A percentile compares a stretch with the other conserved stretches of the same genome.
Evolutionary conservation across 2,797 vertebrate species (phyloP).

Genomic region (Bradypus variegatus): DNA sequence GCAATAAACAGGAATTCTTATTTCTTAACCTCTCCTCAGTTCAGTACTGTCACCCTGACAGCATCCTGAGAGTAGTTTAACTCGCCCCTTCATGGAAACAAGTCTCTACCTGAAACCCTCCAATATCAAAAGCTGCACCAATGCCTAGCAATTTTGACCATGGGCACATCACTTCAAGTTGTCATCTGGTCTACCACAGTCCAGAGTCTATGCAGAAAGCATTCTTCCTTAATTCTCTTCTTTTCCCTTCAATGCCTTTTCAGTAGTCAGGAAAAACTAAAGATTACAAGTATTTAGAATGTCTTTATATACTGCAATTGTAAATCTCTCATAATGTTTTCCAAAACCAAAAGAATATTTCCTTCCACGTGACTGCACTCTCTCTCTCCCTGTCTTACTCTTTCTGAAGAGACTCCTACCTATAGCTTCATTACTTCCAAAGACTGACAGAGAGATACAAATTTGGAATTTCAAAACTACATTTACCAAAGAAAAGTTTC

Average conservation of each 20-base stretch:
- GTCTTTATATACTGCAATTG: background rate
- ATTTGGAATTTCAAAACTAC: background rate
- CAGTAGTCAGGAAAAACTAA: background rate
- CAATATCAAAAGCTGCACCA: background rate
- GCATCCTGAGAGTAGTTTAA: background rate
- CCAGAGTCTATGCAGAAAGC: background rate
- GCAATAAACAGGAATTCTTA: background rate
- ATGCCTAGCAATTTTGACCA: background rate
- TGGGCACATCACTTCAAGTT: background rate
- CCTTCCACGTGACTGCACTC: background rate
- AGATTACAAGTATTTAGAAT: background rate
- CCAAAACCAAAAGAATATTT: conserved; percentile 1
- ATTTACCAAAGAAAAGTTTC: background rate
- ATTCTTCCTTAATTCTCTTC: background rate
- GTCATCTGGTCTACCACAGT: background rate
- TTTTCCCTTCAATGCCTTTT: background rate
- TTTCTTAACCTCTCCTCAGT: background rate
- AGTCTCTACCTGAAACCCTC: background rate
- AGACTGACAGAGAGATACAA: background rate
- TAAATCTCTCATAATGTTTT: background rate
- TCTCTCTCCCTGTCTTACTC: background rate
- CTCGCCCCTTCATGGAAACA: background rate
- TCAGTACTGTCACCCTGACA: background rate
- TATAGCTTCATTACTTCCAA: background rate
- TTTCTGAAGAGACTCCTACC: background rate